Evolutionary conservation across 2,797 vertebrate genomes (phyloP), one percentile per base, ranked within the genome.

Genomic region (Synanceia verrucosa): DNA sequence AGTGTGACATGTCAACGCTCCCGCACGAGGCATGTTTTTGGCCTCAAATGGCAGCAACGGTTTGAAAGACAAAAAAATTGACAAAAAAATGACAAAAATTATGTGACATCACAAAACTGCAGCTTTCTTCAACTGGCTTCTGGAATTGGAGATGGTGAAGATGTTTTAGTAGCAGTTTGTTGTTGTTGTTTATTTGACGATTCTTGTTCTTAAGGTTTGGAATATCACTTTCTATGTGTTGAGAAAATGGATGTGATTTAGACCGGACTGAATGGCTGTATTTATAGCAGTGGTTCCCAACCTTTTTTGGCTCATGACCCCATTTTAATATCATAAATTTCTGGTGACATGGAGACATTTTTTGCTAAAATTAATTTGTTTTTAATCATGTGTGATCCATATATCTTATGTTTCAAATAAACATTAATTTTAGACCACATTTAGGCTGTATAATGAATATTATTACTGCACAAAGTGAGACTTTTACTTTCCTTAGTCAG

Each of bases 61-160:
- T 46, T 76, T 61, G 65, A 74, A 70, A 44, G 56, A 43, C 37
- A n/a, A 44, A 70, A n/a, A n/a, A n/a, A n/a, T n/a, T n/a, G n/a
- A n/a, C n/a, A n/a, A n/a, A n/a, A n/a, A n/a, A n/a, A n/a, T n/a
- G 46, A 63, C 48, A 34, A 60, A 68, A 57, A 52, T 31, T 9
- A 75, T 24, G 33, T 34, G 76, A 72, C 48, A 19, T 66, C 21
- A 74, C 23, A 70, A 80, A 83, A 33, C 10, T 3, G 9, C 19
- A 29, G n/a, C 50, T 24, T 26, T 72, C 41, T 47, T 68, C 34
- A 16, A 6, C 44, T 31, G 62, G 19, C n/a, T 36, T 13, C 37
- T 58, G 21, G 70, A 24, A 26, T 47, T 31, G 57, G 19, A 61
- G 39, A 43, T 33, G 58, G 46, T 51, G 36, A 12, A 29, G 28